Evolutionary conservation across 2,113 vertebrate species (phyloP), one percentile per base, ranked within the genome.

Genomic region (Mixornis gularis): DNA sequence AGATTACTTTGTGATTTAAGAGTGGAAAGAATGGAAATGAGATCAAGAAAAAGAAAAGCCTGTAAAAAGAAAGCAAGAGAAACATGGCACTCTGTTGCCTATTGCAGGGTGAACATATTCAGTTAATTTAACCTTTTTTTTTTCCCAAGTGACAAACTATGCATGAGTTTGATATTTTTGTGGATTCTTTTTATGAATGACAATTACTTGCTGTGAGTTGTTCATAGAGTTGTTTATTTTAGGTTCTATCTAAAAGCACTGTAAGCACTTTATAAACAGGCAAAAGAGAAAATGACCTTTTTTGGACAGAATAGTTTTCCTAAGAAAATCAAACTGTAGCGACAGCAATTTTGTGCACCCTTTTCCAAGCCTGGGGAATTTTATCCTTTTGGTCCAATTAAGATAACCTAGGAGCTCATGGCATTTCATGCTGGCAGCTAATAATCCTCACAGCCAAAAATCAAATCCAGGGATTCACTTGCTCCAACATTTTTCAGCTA

Each of bases 21-120:
- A 66, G 48, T 96, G 66, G n/a, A 43, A 69, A 79, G 85, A 83
- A 93, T 89, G 36, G 49, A 95, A 95, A 97, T 30, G 25, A 79
- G 89, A 84, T 82, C 59, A 18, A 62, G 40, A 90, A 82, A 65
- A 74, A 32, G 7, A 72, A 59, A 79, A 41, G 6, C 36, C 43
- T 71, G 7, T 29, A 60, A 78, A 90, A 70, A 59, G 17, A 74
- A 96, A 64, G 17, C 7, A 46, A 70, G 46, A 22, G 40, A 73
- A 85, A 58, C 49, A 46, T 49, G 32, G 53, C 41, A 30, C 64
- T 62, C 62, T 51, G 16, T 60, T 69, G 17, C 16, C 14, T 88
- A 2, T 24, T 64, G 12, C 52, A 68, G 27, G 34, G 15, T 40
- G 43, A 77, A 56, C 13, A 12, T 69, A 38, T n/a, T 62, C 62